A percentile compares a stretch with the other conserved stretches of the same genome.
phyloP scores from a whole-genome alignment of 2,888 invertebrate species.

The Abrostola triplasia region DNA sequence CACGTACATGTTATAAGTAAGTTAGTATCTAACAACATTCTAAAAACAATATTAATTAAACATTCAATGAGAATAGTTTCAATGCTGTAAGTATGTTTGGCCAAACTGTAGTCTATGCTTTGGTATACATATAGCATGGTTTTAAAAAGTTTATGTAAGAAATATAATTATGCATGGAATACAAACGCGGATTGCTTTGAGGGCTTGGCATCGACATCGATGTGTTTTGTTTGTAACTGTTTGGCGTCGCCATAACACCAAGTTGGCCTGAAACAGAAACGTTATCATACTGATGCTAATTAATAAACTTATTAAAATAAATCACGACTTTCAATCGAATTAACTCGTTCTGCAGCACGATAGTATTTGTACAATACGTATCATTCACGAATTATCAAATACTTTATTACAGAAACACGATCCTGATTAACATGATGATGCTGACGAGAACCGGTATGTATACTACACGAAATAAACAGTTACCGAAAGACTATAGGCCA shows the following conservation, averaged over 20 bases:
- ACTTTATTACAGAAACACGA: not conserved
- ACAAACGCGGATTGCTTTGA: constrained; percentile 92
- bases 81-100: constrained; percentile 58
- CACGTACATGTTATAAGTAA: constrained; percentile 61
- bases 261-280: constrained; percentile 47
- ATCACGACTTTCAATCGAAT: not conserved
- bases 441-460: constrained; percentile 24
- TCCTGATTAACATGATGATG: not conserved
- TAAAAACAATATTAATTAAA: constrained; percentile 59
- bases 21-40: constrained; percentile 84
- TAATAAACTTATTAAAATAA: not conserved
- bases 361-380: too few relatives aligned
- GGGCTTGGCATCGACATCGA: constrained; percentile 92
- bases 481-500: not conserved
- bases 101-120: constrained; percentile 60
- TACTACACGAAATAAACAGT: not conserved
- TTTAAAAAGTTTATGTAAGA: constrained; percentile 12
- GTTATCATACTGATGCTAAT: constrained; percentile 1
- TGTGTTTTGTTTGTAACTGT: constrained; percentile 94
- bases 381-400: too few relatives aligned
- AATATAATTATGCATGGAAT: constrained; percentile 63
- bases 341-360: too few relatives aligned
- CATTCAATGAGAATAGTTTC: constrained; percentile 55
- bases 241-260: constrained; percentile 92
- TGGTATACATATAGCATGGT: constrained; percentile 14